Base-by-base conservation (phyloP, 1,140 invertebrate species). In the Theocolax elegans region DNA sequence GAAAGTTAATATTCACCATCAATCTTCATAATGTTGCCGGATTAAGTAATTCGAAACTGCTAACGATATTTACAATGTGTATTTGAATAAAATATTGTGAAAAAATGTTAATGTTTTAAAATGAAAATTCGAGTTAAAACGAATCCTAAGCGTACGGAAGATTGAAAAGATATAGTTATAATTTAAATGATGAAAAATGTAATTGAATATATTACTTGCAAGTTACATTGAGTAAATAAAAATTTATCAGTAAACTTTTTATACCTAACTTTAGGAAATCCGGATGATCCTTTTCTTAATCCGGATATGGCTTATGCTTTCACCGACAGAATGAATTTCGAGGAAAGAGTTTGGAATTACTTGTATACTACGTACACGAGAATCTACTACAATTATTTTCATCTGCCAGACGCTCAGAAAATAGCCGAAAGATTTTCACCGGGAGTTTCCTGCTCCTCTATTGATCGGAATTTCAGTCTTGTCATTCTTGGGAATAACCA, bases 401-500 rank as follows among this genome's bases (percentile, higher is more conserved):
- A 84, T 74, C 67, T 84, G 38, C 74, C 77, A 19, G 13, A 35
- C 0, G 80, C 80, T 29, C 76, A 82, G 72, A 38, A 35, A 46
- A 78, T 81, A 53, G 79, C 79, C 53, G 71, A 67, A 51, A 78
- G 78, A 76, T 75, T 77, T 66, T 56, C 63, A 19, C 64, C 75
- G 9, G 73, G 74, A 7, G 78, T 75, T 10, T 76, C 79, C 9
- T 73, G 80, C 49, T 66, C 40, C 19, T 74, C 77, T 12, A 79
- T 84, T 25, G 80, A 84, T 40, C 69, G 63, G 21, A 84, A 83
- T 73, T 83, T 80, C 17, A 83, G 81, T 71, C 70, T 84, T 54
- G 77, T 84, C 10, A 80, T 84, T 68, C 71, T 84, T 63, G 79
- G 82, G 7, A 84, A 83, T 71, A 83, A 83, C 73, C 81, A 83